Conservation (phyloP, 2,888 invertebrate genomes). For the Ochropacha duplaris region DNA sequence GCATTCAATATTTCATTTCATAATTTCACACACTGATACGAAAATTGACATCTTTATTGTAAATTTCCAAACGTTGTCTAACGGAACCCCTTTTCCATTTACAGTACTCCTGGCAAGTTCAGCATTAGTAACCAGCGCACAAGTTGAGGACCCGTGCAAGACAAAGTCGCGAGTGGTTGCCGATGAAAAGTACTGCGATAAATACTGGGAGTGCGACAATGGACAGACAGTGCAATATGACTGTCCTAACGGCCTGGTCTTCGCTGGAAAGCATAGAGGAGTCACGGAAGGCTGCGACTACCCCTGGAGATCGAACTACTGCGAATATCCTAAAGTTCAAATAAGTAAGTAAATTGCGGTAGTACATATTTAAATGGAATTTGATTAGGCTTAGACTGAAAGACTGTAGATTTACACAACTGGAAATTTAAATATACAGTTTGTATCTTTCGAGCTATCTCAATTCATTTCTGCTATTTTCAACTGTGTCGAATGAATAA, state of each 20-base stretch:
- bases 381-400: neutral
- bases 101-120: slow-evolving; percentile 54
- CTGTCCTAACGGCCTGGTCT: slow-evolving; percentile 95
- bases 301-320: slow-evolving; percentile 94
- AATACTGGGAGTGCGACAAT: slow-evolving; percentile 93
- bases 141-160: slow-evolving; percentile 91
- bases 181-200: slow-evolving; percentile 90
- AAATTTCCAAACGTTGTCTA: neutral
- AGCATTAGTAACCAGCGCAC: slow-evolving; percentile 53
- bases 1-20: too few species aligned
- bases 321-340: slow-evolving; percentile 85
- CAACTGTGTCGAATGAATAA: neutral
- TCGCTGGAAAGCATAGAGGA: slow-evolving; percentile 93
- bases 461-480: too few species aligned
- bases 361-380: too few species aligned
- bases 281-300: slow-evolving; percentile 96
- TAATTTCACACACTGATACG: too few species aligned
- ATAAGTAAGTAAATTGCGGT: slow-evolving; percentile 84
- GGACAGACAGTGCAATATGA: slow-evolving; percentile 93
- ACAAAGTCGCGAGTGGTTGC: slow-evolving; percentile 88
- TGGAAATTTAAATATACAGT: too few species aligned
- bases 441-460: too few species aligned
- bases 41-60: neutral
- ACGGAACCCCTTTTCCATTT: slow-evolving; percentile 17
- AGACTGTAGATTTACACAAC: neutral